phyloP scores from a whole-genome alignment of 2,888 invertebrate genomes.

The Ischnura elegans region DNA sequence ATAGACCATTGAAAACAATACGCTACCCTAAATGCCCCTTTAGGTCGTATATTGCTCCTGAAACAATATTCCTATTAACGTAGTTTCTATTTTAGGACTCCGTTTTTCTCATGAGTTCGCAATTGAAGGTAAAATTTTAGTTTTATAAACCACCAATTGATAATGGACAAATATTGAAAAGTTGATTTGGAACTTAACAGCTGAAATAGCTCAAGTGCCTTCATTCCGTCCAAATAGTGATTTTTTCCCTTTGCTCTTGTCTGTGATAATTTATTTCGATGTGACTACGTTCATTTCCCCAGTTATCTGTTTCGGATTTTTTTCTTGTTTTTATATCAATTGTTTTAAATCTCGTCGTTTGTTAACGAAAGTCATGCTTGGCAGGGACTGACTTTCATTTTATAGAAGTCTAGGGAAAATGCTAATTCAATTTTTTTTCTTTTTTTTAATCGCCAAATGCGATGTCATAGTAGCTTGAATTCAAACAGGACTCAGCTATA shows the following conservation, averaged over 20 bases:
- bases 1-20: too few relatives aligned
- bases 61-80: too few relatives aligned
- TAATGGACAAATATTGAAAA: not conserved
- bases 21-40: too few relatives aligned
- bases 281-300: not conserved
- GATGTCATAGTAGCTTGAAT: too few relatives aligned
- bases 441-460: too few relatives aligned
- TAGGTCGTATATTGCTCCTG: too few relatives aligned
- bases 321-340: not conserved
- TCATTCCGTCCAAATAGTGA: conserved; percentile 57
- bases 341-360: conserved; percentile 43
- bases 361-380: conserved; percentile 13
- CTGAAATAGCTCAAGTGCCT: not conserved
- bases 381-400: not conserved
- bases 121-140: too few relatives aligned
- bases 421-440: too few relatives aligned
- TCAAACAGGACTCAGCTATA: too few relatives aligned
- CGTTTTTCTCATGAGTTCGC: too few relatives aligned
- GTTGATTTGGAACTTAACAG: not conserved
- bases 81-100: too few relatives aligned
- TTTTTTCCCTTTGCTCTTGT: not conserved
- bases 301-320: not conserved
- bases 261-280: conserved; percentile 54
- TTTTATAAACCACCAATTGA: not conserved
- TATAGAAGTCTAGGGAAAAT: not conserved